Evolutionary conservation across 1,140 invertebrate genomes (phyloP).

Genomic region (Mycetomoellerius zeteki): DNA sequence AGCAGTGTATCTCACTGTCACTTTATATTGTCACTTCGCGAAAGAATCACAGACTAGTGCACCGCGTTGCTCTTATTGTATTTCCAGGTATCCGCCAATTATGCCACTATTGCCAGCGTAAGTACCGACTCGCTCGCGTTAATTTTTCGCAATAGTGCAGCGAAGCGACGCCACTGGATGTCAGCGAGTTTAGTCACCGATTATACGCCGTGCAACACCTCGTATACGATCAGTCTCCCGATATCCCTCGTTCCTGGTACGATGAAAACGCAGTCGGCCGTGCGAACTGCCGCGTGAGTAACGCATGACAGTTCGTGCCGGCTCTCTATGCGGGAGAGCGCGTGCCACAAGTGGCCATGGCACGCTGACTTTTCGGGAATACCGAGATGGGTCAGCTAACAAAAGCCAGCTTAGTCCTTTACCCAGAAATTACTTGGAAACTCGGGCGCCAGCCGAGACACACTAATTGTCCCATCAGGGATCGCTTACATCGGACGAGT

Average conservation of each 20-base stretch:
- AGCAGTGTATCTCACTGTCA: background rate
- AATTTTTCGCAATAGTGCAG: slow-evolving; percentile 23
- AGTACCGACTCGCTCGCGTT: slow-evolving; percentile 30
- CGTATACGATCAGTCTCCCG: slow-evolving; percentile 59
- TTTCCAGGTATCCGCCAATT: slow-evolving; percentile 56
- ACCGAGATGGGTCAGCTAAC: slow-evolving; percentile 46
- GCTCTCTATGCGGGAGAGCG: slow-evolving; percentile 31
- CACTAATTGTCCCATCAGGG: slow-evolving; percentile 41
- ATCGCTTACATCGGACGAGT: slow-evolving; percentile 36
- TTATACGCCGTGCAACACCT: slow-evolving; percentile 63
- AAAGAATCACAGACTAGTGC: slow-evolving; percentile 15
- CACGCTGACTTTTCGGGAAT: slow-evolving; percentile 68
- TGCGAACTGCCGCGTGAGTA: slow-evolving; percentile 65
- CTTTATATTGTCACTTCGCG: slow-evolving; percentile 19
- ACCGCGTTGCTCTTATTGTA: slow-evolving; percentile 29
- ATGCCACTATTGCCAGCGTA: slow-evolving; percentile 11
- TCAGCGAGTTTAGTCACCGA: slow-evolving; percentile 73
- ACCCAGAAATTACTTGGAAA: slow-evolving; percentile 67
- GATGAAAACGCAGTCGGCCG: slow-evolving; percentile 58
- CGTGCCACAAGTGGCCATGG: slow-evolving; percentile 25
- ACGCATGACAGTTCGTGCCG: slow-evolving; percentile 29
- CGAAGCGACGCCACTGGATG: slow-evolving; percentile 62
- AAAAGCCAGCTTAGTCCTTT: slow-evolving; percentile 56
- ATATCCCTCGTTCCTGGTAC: slow-evolving; percentile 74
- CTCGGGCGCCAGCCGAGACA: slow-evolving; percentile 44